Percentiles rank a stretch among this genome's conserved stretches.
Conservation (phyloP, 2,888 invertebrate genomes). For the Yponomeuta sedellus region DNA sequence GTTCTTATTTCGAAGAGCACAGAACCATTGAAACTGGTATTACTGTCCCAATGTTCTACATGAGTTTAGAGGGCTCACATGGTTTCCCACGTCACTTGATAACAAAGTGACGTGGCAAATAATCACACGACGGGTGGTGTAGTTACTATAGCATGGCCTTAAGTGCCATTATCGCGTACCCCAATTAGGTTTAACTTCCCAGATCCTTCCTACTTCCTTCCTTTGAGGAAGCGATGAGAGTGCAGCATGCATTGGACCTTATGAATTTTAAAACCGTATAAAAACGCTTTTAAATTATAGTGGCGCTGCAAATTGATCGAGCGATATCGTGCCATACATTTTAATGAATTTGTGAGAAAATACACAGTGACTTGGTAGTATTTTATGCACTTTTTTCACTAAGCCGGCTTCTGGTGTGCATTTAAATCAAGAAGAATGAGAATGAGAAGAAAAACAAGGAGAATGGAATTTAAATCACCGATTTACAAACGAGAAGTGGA, state of each 20-base stretch:
- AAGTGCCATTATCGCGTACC: background rate
- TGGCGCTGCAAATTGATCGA: background rate
- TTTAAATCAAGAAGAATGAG: too few relatives aligned
- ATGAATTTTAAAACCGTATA: constrained; percentile 3
- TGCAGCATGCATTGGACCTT: background rate
- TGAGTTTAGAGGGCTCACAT: background rate
- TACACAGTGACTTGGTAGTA: background rate
- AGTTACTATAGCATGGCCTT: constrained; percentile 12
- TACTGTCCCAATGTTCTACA: too few relatives aligned
- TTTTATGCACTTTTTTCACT: background rate
- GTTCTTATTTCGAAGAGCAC: too few relatives aligned
- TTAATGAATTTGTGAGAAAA: background rate
- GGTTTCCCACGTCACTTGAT: constrained; percentile 36
- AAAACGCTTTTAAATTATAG: background rate
- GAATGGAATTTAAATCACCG: too few relatives aligned
- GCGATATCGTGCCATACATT: background rate
- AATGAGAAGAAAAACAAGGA: too few relatives aligned
- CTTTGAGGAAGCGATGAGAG: constrained; percentile 2
- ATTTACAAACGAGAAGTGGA: too few relatives aligned
- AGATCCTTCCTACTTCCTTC: constrained; percentile 9
- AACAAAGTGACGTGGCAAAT: constrained; percentile 39
- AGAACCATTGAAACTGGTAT: too few relatives aligned
- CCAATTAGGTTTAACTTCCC: background rate
- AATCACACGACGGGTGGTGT: constrained; percentile 57
- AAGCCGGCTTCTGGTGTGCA: too few relatives aligned